A percentile compares a stretch with the other conserved stretches of the same genome.
Evolutionary conservation across 1,140 invertebrate genomes (phyloP).

Genomic region (Atta texana): DNA sequence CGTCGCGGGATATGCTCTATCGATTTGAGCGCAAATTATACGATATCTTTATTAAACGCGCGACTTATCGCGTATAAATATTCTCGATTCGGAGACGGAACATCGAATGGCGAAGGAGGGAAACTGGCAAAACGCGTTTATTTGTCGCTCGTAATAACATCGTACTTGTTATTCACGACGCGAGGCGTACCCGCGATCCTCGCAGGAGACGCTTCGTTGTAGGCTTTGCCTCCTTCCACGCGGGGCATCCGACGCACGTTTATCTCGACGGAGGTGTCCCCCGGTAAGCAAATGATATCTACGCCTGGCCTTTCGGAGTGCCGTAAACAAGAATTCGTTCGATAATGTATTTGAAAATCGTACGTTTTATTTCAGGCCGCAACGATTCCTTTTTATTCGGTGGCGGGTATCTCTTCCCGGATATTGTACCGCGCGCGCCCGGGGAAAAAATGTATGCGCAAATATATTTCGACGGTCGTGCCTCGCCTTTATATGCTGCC

Average conservation of each 20-base stretch:
- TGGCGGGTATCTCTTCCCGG: constrained; percentile 62
- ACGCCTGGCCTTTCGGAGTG: constrained; percentile 64
- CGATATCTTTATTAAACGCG: constrained; percentile 51
- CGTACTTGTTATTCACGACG: constrained; percentile 69
- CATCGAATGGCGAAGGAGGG: neutral
- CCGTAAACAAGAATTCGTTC: constrained; percentile 76
- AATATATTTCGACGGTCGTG: constrained; percentile 76
- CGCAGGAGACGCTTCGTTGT: neutral
- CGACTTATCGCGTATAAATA: constrained; percentile 60
- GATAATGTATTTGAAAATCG: constrained; percentile 76
- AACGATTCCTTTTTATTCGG: constrained; percentile 66
- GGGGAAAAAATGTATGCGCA: constrained; percentile 75
- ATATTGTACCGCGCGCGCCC: constrained; percentile 72
- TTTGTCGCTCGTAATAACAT: constrained; percentile 72
- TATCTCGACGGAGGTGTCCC: constrained; percentile 44
- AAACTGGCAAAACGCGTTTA: constrained; percentile 57
- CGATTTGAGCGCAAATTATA: neutral
- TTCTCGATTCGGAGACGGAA: neutral
- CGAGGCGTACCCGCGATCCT: constrained; percentile 16
- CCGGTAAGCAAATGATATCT: constrained; percentile 68
- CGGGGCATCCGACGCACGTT: constrained; percentile 28
- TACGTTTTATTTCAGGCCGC: constrained; percentile 72
- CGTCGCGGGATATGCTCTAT: constrained; percentile 6
- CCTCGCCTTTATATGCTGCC: constrained; percentile 69
- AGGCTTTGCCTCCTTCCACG: neutral